A percentile compares a stretch with the other conserved stretches of the same genome.
Evolutionary conservation across 2,797 vertebrate species (phyloP).

Genomic region (Strix occidentalis): DNA sequence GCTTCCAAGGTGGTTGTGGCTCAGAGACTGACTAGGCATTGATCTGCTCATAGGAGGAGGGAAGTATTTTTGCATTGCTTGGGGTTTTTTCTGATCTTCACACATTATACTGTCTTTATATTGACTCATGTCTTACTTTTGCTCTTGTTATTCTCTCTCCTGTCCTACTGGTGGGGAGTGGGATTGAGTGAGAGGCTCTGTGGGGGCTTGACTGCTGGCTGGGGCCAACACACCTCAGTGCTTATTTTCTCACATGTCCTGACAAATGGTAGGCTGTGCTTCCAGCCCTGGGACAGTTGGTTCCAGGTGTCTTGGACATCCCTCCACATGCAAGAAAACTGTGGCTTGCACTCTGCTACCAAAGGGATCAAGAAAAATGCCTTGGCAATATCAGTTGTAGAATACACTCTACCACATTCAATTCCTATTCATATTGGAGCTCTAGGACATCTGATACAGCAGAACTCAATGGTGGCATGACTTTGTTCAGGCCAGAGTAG

Average conservation of each 20-base stretch:
- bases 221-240: not conserved
- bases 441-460: not conserved
- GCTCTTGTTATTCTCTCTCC: not conserved
- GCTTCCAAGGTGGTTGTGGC: not conserved
- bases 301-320: not conserved
- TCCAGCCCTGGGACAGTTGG: not conserved
- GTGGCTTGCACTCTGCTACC: not conserved
- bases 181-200: not conserved
- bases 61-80: not conserved
- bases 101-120: not conserved
- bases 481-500: not conserved
- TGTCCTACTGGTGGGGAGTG: not conserved
- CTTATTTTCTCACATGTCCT: not conserved
- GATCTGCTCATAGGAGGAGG: not conserved
- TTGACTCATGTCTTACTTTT: not conserved
- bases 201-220: not conserved
- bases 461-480: not conserved
- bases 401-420: not conserved
- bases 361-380: not conserved
- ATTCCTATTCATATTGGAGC: not conserved
- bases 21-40: not conserved
- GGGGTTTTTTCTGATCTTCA: not conserved
- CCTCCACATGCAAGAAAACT: not conserved
- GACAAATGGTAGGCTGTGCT: not conserved
- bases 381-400: not conserved